Evolutionary conservation across 2,888 invertebrate genomes (phyloP), one percentile per base, ranked within the genome.

Genomic region (Eupithecia exiguata): DNA sequence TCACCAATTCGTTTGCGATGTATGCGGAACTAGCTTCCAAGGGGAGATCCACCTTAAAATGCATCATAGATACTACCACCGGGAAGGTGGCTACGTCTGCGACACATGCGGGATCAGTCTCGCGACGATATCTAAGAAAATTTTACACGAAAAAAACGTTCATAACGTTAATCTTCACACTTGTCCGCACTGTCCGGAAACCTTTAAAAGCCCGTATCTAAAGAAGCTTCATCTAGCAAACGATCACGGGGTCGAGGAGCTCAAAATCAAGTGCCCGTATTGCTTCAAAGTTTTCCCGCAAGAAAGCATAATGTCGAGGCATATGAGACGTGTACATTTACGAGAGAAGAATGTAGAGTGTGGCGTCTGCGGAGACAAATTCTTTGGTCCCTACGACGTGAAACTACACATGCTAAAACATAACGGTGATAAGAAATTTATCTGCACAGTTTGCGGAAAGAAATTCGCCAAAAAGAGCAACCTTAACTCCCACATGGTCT

Each of bases 381-480:
- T 94, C 79, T 94, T 94, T 53, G 90, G 92, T 0, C 85, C 92
- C 0, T 93, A 93, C 74, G 93, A 94, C 67, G 89, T 94, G 0
- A 94, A 93, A 74, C 73, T 93, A 0, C 95, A 95, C 79, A 94
- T 95, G 90, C 87, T 92, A 7, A 94, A 93, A 67, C 96, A 96
- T 77, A 94, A 93, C 53, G 95, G 95, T 0, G 95, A 95, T 18
- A 95, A 94, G 68, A 93, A 93, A 25, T 95, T 95, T 74, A 90
- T 95, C 0, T 96, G 96, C 78, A 91, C 95, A 0, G 89, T 95
- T 0, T 96, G 96, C 78, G 95, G 95, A 0, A 95, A 95, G 80
- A 95, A 95, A 80, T 95, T 96, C 80, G 92, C 95, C 0, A 95
- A 95, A 63, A 95, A 95, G 78, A 95, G 95, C 75, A 95, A 96